These are phyloP conservation scores for Acropora yongei DNA, from an alignment of 64 coral and sea anemone species.

Conservation along the genomic window DNA sequence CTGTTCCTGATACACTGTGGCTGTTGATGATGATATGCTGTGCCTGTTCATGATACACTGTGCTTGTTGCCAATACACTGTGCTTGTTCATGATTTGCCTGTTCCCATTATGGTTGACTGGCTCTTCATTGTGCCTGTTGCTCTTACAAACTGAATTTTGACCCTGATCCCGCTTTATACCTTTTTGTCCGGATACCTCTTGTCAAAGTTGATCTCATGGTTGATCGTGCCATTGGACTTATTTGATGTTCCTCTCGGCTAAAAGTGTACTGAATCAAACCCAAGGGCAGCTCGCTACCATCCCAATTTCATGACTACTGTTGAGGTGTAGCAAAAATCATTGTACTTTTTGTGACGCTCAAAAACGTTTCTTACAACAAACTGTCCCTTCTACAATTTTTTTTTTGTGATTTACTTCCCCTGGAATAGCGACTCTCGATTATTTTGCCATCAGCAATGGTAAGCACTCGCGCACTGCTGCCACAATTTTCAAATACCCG, in stretches of 20 bases:
- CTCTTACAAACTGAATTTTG: no score
- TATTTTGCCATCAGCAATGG: conserved; percentile 2
- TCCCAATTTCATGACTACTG: conserved; percentile 4
- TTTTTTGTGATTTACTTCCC: conserved; percentile 32
- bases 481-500: conserved; percentile 52
- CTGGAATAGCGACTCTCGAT: conserved; percentile 53
- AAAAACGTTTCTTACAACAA: conserved; percentile 25
- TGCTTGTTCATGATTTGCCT: no score
- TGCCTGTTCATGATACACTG: no score
- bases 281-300: conserved; percentile 30
- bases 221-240: neutral
- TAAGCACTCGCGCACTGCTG: conserved; percentile 31
- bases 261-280: conserved; percentile 34
- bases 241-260: conserved; percentile 24
- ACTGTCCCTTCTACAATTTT: neutral
- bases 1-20: no score
- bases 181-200: no score
- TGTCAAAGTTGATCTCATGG: no score
- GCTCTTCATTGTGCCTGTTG: no score
- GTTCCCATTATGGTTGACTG: no score
- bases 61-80: no score
- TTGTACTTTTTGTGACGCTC: conserved; percentile 58
- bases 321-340: conserved; percentile 33
- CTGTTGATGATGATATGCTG: no score
- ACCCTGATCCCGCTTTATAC: no score